Evolutionary conservation across 2,888 invertebrate genomes (phyloP), one percentile per base, ranked within the genome.

Genomic region (Erannis defoliaria): DNA sequence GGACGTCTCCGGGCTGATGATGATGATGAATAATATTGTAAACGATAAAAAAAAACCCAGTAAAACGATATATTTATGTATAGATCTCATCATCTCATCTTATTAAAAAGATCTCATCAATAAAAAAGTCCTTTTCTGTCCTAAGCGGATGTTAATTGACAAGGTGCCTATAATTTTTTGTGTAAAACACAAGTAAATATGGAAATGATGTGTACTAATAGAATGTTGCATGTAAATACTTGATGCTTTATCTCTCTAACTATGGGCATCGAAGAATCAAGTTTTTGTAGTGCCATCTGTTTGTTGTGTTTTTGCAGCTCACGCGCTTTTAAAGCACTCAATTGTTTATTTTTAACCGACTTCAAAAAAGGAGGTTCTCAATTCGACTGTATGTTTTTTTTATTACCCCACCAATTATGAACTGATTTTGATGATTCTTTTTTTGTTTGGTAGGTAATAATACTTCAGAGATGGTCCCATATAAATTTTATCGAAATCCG

Each of bases 331-430:
- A 46, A 26, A 9, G 18, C 37, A 6, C 16, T 14, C 10, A 43
- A 43, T 29, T 46, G 19, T 48, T 46, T 46, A 29, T 38, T 31
- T n/a, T n/a, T n/a, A n/a, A n/a, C n/a, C n/a, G n/a, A n/a, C n/a
- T n/a, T n/a, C n/a, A n/a, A n/a, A n/a, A n/a, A n/a, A n/a, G n/a
- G n/a, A n/a, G n/a, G n/a, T n/a, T n/a, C n/a, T n/a, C n/a, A n/a
- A n/a, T n/a, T n/a, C n/a, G n/a, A n/a, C n/a, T n/a, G n/a, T n/a
- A n/a, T n/a, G n/a, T n/a, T n/a, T n/a, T n/a, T n/a, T n/a, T n/a
- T n/a, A n/a, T n/a, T n/a, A n/a, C n/a, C n/a, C n/a, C n/a, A n/a
- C n/a, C n/a, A n/a, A n/a, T n/a, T n/a, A n/a, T n/a, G n/a, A n/a
- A n/a, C n/a, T n/a, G n/a, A n/a, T n/a, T n/a, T n/a, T n/a, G n/a